Evolutionary conservation across 92 coral and sea anemone species (phyloP).

Genomic region (Umimayanthus chanpuru): DNA sequence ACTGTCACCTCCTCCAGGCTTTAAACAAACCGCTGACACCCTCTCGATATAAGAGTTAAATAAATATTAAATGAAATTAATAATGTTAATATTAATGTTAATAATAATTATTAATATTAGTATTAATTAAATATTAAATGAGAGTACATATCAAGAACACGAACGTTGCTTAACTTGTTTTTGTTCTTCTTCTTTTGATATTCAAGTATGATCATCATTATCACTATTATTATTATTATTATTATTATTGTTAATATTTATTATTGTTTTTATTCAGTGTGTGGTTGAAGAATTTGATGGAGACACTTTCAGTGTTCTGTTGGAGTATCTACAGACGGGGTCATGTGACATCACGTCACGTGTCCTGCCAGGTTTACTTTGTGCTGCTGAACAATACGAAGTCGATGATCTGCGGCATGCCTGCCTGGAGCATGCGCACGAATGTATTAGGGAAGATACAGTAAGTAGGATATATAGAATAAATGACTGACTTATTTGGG

Average conservation of each 20-base stretch:
- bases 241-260: background rate
- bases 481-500: background rate
- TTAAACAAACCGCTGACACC: too few species aligned
- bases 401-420: conserved; percentile 74
- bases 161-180: too few species aligned
- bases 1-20: too few species aligned
- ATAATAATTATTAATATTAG: too few species aligned
- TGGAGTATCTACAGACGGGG: conserved; percentile 87
- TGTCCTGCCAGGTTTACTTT: conserved; percentile 84
- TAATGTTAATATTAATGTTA: too few species aligned
- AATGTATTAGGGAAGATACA: conserved; percentile 52
- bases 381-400: conserved; percentile 93
- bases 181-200: background rate
- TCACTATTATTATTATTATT: background rate
- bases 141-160: too few species aligned
- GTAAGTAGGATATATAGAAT: conserved; percentile 33
- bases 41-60: too few species aligned
- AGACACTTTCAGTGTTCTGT: conserved; percentile 79
- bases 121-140: too few species aligned
- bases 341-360: conserved; percentile 76
- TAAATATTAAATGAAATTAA: too few species aligned
- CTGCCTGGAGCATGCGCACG: conserved; percentile 77
- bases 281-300: conserved; percentile 85
- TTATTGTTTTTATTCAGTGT: conserved; percentile 45
- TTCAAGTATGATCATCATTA: background rate